These are phyloP conservation scores for Pseudomyrmex cubaensis DNA, from an alignment of 1,140 invertebrate species.

Conservation along the genomic window DNA sequence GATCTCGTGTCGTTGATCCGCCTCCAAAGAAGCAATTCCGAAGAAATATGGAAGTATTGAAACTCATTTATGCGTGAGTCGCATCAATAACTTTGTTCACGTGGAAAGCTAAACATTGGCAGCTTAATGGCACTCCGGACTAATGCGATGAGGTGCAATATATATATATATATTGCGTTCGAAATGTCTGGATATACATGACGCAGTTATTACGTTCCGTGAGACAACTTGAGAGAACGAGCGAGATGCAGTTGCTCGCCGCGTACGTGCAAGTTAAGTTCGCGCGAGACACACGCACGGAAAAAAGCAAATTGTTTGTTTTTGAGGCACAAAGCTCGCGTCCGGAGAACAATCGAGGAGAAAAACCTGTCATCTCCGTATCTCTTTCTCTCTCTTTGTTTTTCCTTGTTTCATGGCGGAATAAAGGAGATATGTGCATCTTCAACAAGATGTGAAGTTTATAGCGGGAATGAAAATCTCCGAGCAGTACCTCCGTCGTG, in stretches of 20 bases:
- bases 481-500: neutral
- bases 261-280: constrained; percentile 4
- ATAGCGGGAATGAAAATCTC: constrained; percentile 52
- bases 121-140: constrained; percentile 37
- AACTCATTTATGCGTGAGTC: constrained; percentile 57
- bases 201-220: constrained; percentile 20
- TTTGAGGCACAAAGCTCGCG: constrained; percentile 7
- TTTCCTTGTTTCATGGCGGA: constrained; percentile 26
- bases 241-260: constrained; percentile 13
- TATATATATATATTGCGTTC: constrained; percentile 6
- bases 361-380: constrained; percentile 34
- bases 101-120: constrained; percentile 38
- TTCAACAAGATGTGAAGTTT: constrained; percentile 42
- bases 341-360: constrained; percentile 29
- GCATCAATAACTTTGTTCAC: constrained; percentile 49
- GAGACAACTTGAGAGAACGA: constrained; percentile 17
- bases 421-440: constrained; percentile 32
- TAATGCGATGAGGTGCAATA: constrained; percentile 33
- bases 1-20: constrained; percentile 62
- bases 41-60: constrained; percentile 43
- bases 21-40: constrained; percentile 48
- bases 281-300: neutral
- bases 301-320: constrained; percentile 39
- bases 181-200: constrained; percentile 43
- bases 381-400: neutral